phyloP scores from a whole-genome alignment of 2,797 vertebrate species.

The Enoplosus armatus region DNA sequence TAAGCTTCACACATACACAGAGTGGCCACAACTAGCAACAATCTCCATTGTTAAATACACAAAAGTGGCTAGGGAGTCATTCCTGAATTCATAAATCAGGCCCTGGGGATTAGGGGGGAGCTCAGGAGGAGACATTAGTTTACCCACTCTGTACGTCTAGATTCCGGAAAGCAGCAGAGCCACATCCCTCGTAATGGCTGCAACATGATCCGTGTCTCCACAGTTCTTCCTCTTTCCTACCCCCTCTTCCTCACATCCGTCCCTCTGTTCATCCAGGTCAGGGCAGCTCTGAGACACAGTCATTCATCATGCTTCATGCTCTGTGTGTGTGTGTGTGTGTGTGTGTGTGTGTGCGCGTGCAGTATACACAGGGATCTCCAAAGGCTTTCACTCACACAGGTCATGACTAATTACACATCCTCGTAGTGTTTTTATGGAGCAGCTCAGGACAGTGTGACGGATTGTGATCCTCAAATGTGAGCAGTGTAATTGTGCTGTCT shows the following conservation, averaged over 20 bases:
- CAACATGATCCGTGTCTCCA: slow-evolving; percentile 43
- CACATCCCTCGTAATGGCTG: slow-evolving; percentile 42
- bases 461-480: background rate
- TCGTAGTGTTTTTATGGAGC: slow-evolving; percentile 35
- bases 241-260: slow-evolving; percentile 16
- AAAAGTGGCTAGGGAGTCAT: slow-evolving; percentile 31
- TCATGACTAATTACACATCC: slow-evolving; percentile 73
- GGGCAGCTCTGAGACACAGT: slow-evolving; percentile 23
- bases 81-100: background rate
- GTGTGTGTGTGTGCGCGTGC: slow-evolving; percentile 14
- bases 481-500: background rate
- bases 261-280: slow-evolving; percentile 49
- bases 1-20: background rate
- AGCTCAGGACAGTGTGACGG: slow-evolving; percentile 10
- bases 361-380: slow-evolving; percentile 3
- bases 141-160: slow-evolving; percentile 6
- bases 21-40: background rate
- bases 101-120: background rate
- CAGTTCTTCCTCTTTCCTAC: slow-evolving; percentile 30
- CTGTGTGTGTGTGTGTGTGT: slow-evolving; percentile 3
- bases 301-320: slow-evolving; percentile 41
- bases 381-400: slow-evolving; percentile 30
- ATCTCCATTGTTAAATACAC: slow-evolving; percentile 26
- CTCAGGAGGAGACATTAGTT: slow-evolving; percentile 16
- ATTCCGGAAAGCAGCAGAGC: slow-evolving; percentile 31